Base-by-base conservation (phyloP, 2,797 vertebrate species). In the Petrocephalus sullivani region DNA sequence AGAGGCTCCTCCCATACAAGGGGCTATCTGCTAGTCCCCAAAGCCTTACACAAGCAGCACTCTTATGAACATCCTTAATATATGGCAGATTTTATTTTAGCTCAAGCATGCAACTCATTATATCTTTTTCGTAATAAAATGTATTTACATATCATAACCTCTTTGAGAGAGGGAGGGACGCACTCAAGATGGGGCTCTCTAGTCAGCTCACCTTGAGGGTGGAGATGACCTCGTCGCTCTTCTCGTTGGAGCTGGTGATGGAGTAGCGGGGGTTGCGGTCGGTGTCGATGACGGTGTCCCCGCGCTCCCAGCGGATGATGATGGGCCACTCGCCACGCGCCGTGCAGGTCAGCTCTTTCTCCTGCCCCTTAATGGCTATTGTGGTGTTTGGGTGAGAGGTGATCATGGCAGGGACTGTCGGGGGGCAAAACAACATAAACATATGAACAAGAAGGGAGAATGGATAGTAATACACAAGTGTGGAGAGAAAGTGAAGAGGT, bases 281-380 rank as follows among this genome's bases (percentile, higher is more conserved):
- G 0, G 98, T 97, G 94, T 99, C 98, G 23, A 99, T 99, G 92
- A 99, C 98, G 0, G 97, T 99, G 95, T 99, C 98, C 0, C 98
- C 98, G 87, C 98, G 97, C 93, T 99, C 98, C 98, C 98, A 99
- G 94, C 98, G 98, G 92, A 99, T 99, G 92, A 99, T 99, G 95
- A 99, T 99, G 89, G 98, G 98, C 90, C 98, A 96, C 93, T 99
- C 98, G 0, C 98, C 98, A 6, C 98, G 95, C 0, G 98, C 98
- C 0, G 98, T 99, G 95, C 98, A 99, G 95, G 99, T 98, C 92
- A 99, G 94, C 94, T 99, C 98, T 95, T 99, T 99, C 85, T 96
- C 92, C 75, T 99, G 98, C 6, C 98, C 98, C 93, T 99, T 99
- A 95, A 99, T 99, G 89, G 98, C 98, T 41, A 99, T 99, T 87